A percentile compares a stretch with the other conserved stretches of the same genome.
phyloP scores from a whole-genome alignment of 2,113 vertebrate species.

The Capreolus pygargus region DNA sequence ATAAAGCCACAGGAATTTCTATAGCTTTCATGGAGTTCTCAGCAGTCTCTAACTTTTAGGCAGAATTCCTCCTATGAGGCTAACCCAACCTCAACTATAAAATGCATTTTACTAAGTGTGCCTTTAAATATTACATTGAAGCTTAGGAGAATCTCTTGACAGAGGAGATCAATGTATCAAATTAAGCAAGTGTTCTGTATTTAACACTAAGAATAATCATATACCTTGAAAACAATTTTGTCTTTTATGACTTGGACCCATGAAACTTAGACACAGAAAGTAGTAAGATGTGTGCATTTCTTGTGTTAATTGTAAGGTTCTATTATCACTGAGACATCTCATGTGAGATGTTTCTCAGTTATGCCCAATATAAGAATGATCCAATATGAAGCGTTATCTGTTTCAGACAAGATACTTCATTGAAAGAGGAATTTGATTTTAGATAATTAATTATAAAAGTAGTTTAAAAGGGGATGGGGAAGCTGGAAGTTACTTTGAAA shows the following conservation, averaged over 20 bases:
- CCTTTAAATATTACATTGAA: background rate
- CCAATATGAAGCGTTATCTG: background rate
- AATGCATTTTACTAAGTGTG: background rate
- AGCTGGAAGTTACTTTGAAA: background rate
- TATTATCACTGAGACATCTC: background rate
- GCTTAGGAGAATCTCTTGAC: background rate
- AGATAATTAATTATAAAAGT: background rate
- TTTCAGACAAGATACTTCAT: background rate
- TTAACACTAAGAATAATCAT: background rate
- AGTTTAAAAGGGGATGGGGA: background rate
- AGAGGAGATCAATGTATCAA: background rate
- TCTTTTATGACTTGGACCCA: background rate
- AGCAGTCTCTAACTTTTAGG: background rate
- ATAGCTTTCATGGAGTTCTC: background rate
- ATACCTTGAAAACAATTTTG: background rate
- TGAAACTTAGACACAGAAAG: background rate
- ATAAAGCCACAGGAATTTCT: background rate
- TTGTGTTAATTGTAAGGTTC: background rate
- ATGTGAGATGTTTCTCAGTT: background rate
- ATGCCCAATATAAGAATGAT: background rate
- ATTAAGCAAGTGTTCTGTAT: background rate
- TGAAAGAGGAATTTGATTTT: background rate
- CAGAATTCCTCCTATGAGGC: background rate
- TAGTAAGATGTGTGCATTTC: background rate
- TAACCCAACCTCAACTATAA: background rate